Evolutionary conservation across 2,113 vertebrate genomes (phyloP), one percentile per base, ranked within the genome.

Genomic region (Tylochromis polylepis): DNA sequence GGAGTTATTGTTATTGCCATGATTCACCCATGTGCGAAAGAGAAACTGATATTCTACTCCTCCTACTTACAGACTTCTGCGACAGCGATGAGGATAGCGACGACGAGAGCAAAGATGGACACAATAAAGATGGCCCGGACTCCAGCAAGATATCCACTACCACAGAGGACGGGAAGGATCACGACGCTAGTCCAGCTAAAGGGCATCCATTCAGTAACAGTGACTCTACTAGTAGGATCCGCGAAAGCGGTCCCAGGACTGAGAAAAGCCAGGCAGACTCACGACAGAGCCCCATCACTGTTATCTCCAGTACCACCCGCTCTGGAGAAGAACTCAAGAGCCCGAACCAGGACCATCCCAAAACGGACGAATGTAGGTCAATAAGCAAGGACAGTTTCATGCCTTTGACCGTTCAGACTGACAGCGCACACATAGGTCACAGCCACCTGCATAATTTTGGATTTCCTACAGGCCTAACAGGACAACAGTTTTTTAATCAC

Each of bases 81-180:
- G 97, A 97, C 94, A 99, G 98, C 86, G 98, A 99, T 8, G 98
- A 97, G 3, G 98, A 99, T 83, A 99, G 98, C 88, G 99, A 99
- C 22, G 96, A 98, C 0, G 99, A 99, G 83, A 98, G 97, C 82
- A 99, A 99, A 93, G 98, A 99, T 31, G 97, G 95, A 4, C 96
- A 96, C 78, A 84, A 95, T 82, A 96, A 96, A 5, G 98, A 99
- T 55, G 96, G 95, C 18, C 96, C 94, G 11, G 99, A 99, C 70
- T 95, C 97, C 1, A 97, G 96, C 79, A 98, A 97, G 94, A 98
- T 99, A 91, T 97, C 97, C 86, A 98, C 98, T 49, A 98, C 98
- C 3, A 95, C 96, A 3, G 98, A 98, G 34, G 97, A 98, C 67
- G 94, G 95, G 7, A 97, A 96, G 67, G 98, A 99, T 12, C 97